phyloP scores from a whole-genome alignment of 2,888 invertebrate genomes.

The Ectobius pallidus region DNA sequence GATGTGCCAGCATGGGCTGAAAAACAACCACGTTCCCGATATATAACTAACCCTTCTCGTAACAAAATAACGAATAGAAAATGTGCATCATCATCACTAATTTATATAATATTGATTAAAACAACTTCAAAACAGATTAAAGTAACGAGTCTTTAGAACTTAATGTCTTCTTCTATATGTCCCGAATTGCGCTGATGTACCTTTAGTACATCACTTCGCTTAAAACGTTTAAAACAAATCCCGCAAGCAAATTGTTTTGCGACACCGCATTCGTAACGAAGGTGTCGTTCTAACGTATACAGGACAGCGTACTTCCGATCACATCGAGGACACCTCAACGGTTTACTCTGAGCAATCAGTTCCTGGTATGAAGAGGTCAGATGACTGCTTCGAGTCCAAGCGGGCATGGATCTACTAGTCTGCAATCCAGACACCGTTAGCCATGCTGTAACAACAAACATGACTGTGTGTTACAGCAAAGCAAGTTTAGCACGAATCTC shows the following conservation, averaged over 20 bases:
- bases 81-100: no score
- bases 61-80: no score
- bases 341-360: constrained; percentile 24
- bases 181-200: constrained; percentile 41
- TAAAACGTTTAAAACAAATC: constrained; percentile 44
- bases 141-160: no score
- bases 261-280: constrained; percentile 54
- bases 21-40: constrained; percentile 22
- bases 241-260: constrained; percentile 50
- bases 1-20: constrained; percentile 22
- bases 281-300: constrained; percentile 51
- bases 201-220: constrained; percentile 40
- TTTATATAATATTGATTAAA: no score
- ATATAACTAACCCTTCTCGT: no score
- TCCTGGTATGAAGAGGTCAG: constrained; percentile 27
- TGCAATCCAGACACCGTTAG: constrained; percentile 26
- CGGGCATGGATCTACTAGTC: constrained; percentile 9
- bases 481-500: no score
- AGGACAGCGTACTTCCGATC: constrained; percentile 44
- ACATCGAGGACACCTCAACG: constrained; percentile 44
- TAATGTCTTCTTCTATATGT: constrained; percentile 27
- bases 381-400: constrained; percentile 21
- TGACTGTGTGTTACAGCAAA: constrained; percentile 17
- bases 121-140: no score
- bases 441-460: constrained; percentile 29